Base-by-base conservation (phyloP, 1,140 invertebrate genomes). In the Homarus americanus region DNA sequence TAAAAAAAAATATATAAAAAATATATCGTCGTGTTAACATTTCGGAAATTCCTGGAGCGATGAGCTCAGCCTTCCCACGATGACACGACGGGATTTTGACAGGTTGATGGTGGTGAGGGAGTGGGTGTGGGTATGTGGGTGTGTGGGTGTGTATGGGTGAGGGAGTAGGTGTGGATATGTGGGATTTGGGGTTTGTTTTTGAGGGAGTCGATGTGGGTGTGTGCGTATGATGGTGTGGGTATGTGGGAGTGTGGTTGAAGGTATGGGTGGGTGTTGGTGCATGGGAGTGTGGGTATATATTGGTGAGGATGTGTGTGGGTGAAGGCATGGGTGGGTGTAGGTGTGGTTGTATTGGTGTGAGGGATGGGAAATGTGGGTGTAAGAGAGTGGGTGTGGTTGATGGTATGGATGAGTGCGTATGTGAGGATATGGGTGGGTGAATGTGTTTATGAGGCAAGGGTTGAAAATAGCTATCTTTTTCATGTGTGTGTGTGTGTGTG, bases 1-100 rank as follows among this genome's bases (percentile, higher is more conserved):
- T n/a, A n/a, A n/a, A n/a, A n/a, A n/a, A n/a, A n/a, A n/a, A n/a
- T n/a, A n/a, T n/a, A n/a, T n/a, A n/a, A n/a, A n/a, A n/a, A n/a
- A n/a, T n/a, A n/a, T n/a, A n/a, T n/a, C n/a, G n/a, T n/a, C 36
- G 66, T 41, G 38, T 69, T 40, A 69, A n/a, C 38, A 82, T 53
- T 66, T 66, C 82, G 82, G 82, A 83, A 83, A 83, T 83, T 83
- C 82, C 82, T 38, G n/a, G 7, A 66, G 82, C 63, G 82, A 83
- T 83, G 63, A 83, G 32, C 82, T 15, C 40, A 58, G 58, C 82
- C 82, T 83, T 69, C 53, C 38, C 15, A 41, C 10, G 82, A 49
- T 83, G 82, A 58, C 58, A 83, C 24, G 58, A 69, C 34, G 82
- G 58, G 24, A 36, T 38, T 63, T 28, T 38, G 15, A 34, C n/a